Percentiles rank a stretch among this genome's conserved stretches.
phyloP scores from a whole-genome alignment of 2,888 invertebrate species.

The Exephanes ischioxanthus region DNA sequence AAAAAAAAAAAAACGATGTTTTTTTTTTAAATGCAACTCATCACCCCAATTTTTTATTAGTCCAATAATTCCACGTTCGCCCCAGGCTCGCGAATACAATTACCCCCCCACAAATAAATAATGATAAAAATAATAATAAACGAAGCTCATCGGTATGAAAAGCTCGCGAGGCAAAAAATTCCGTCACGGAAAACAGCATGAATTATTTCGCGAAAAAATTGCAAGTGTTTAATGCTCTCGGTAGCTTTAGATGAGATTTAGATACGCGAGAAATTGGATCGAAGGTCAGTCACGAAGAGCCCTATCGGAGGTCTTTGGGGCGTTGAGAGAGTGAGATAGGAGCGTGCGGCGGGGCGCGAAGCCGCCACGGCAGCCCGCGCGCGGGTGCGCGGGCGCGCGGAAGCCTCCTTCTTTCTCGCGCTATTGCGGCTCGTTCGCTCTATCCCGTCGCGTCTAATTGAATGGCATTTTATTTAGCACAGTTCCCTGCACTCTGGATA shows the following conservation, averaged over 20 bases:
- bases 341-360: too few species aligned
- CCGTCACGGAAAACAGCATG: background rate
- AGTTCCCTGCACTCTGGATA: conserved; percentile 81
- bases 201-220: background rate
- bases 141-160: too few species aligned
- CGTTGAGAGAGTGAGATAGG: background rate
- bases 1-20: too few species aligned
- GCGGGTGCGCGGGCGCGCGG: conserved; percentile 5
- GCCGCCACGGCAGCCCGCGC: too few species aligned
- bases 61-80: too few species aligned
- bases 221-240: background rate
- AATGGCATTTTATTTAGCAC: conserved; percentile 82
- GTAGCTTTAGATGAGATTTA: conserved; percentile 3
- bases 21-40: too few species aligned
- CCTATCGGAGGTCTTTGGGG: conserved; percentile 45
- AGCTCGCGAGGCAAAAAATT: background rate
- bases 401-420: background rate
- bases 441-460: conserved; percentile 75
- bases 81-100: too few species aligned
- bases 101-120: too few species aligned
- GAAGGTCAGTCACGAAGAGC: conserved; percentile 51
- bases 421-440: conserved; percentile 4
- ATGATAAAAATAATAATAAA: too few species aligned
- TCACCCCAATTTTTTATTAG: too few species aligned
- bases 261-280: conserved; percentile 44